phyloP scores from a whole-genome alignment of 2,113 vertebrate species.

The Pelecanus crispus region DNA sequence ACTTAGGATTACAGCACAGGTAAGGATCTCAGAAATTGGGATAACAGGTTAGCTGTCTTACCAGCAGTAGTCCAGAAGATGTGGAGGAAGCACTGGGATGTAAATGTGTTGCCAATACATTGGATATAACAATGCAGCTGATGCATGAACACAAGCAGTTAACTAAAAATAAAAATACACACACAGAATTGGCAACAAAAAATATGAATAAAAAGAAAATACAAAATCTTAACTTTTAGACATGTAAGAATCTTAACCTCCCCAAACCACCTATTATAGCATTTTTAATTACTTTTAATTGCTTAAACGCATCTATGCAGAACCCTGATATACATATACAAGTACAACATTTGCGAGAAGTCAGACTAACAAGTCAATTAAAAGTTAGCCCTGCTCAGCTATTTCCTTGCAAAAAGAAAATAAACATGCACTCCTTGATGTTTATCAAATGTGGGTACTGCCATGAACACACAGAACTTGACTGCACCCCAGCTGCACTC shows the following conservation, averaged over 20 bases:
- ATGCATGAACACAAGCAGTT: constrained; percentile 95
- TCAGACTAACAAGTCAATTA: neutral
- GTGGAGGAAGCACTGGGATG: constrained; percentile 95
- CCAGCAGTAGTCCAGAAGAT: constrained; percentile 99
- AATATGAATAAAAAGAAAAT: neutral
- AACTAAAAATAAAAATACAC: constrained; percentile 72
- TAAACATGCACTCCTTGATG: neutral
- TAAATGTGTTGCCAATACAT: constrained; percentile 99
- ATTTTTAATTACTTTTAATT: neutral
- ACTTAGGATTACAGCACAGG: neutral
- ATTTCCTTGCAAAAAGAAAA: neutral
- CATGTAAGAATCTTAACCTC: neutral
- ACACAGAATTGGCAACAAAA: constrained; percentile 28
- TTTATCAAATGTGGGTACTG: neutral
- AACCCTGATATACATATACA: neutral
- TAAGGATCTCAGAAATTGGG: neutral
- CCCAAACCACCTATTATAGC: neutral
- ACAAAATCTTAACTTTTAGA: neutral
- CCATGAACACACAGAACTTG: neutral
- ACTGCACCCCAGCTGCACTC: neutral
- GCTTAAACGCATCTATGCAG: neutral
- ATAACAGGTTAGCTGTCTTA: constrained; percentile 70
- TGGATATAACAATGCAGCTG: constrained; percentile 90
- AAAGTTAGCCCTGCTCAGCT: neutral
- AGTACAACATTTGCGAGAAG: neutral